Evolutionary conservation across 1,140 invertebrate species (phyloP), one percentile per base, ranked within the genome.

Genomic region (Druon quercuslanigerum): DNA sequence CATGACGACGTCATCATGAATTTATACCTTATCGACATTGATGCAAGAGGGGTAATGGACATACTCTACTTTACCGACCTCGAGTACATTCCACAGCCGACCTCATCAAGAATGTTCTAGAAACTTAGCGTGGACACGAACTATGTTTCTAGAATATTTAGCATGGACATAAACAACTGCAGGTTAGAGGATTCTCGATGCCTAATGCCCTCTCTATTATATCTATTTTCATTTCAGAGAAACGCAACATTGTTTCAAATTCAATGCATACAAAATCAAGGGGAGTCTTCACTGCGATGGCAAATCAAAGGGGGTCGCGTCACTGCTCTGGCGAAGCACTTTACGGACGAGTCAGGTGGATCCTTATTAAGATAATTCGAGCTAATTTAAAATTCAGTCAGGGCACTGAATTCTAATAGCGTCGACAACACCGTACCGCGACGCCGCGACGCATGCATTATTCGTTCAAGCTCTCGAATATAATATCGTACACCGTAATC

Each of bases 361-460:
- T 84, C 60, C 82, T 84, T 82, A 84, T 84, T 84, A 84, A 84
- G 82, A 84, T 84, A 82, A 84, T 84, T 84, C 8, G 71, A 77
- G 76, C 72, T 84, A 82, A 82, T 84, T 82, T 82, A 82, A 84
- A 84, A 84, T 82, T 84, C 78, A 83, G 80, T 80, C 33, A 72
- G 72, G 75, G 56, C 80, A 82, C 76, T 80, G 82, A 80, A 84
- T 84, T 84, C 80, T 80, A 84, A 84, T 84, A 71, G 79, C n/a
- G 14, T 66, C 13, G 57, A 60, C 56, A 12, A 20, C 20, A 66
- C 57, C 56, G 14, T 25, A 25, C 20, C 20, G 14, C n/a, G 5
- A 7, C 3, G 25, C 6, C 25, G 25, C 25, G 25, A 16, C 6
- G 14, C 40, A 16, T 40, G 5, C 25, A 14, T 13, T 20, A 46